Conservation (phyloP, 2,888 invertebrate species). For the Synanthedon myopaeformis region DNA sequence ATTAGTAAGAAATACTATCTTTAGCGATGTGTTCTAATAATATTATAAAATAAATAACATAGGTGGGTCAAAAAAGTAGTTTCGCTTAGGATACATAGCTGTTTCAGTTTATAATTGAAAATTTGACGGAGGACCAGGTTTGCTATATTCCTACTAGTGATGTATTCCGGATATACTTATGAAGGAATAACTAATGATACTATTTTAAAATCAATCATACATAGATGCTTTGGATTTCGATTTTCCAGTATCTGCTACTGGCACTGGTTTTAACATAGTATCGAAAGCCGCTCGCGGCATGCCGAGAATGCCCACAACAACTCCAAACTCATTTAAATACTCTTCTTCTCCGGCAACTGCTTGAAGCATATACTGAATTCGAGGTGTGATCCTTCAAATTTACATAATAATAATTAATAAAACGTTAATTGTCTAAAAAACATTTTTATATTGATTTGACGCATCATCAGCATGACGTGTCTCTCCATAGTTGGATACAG, state of each 20-base stretch:
- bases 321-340: conserved; percentile 36
- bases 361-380: conserved; percentile 63
- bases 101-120: no score
- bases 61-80: no score
- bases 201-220: conserved; percentile 6
- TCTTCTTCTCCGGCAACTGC: conserved; percentile 71
- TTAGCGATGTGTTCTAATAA: no score
- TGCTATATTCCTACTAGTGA: no score
- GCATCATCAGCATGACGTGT: no score
- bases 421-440: no score
- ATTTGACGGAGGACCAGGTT: no score
- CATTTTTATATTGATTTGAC: no score
- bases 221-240: conserved; percentile 30
- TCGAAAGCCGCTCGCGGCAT: conserved; percentile 66
- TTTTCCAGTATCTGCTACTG: conserved; percentile 20
- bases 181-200: background rate
- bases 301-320: conserved; percentile 73
- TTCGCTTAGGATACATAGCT: no score
- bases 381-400: conserved; percentile 27
- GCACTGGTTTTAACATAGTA: conserved; percentile 59
- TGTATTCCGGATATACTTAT: background rate
- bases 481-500: no score
- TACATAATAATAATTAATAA: background rate
- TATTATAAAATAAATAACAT: no score
- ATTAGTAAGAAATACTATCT: no score